Evolutionary conservation across 2,888 invertebrate species (phyloP).

Genomic region (Monoplex corrugatus): DNA sequence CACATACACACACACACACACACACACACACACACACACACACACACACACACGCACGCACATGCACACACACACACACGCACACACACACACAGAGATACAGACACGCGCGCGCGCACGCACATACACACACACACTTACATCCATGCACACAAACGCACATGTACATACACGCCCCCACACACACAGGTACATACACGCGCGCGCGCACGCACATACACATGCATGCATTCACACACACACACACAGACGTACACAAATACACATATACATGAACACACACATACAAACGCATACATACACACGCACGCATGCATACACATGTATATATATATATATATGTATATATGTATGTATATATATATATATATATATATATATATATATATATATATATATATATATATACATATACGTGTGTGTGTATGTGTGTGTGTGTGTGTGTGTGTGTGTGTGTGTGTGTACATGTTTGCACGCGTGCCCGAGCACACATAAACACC

Average conservation of each 20-base stretch:
- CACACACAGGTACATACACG: not conserved
- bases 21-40: not conserved
- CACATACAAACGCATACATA: not conserved
- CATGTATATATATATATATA: not conserved
- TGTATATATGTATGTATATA: too few relatives aligned
- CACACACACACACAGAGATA: not conserved
- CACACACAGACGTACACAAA: not conserved
- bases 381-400: not conserved
- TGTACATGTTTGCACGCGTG: not conserved
- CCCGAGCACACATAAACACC: not conserved
- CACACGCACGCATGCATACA: not conserved
- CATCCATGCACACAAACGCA: not conserved
- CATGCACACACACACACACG: not conserved
- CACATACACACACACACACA: slow-evolving; percentile 5
- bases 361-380: too few relatives aligned
- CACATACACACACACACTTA: not conserved
- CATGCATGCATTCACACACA: not conserved
- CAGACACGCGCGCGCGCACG: not conserved
- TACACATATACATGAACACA: not conserved
- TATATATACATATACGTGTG: not conserved
- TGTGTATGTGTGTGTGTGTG: not conserved
- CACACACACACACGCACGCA: not conserved
- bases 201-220: not conserved
- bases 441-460: not conserved
- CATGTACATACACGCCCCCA: not conserved